These are phyloP conservation scores for Gastrophryne carolinensis DNA, from an alignment of 2,797 vertebrate genomes.

Conservation along the genomic window DNA sequence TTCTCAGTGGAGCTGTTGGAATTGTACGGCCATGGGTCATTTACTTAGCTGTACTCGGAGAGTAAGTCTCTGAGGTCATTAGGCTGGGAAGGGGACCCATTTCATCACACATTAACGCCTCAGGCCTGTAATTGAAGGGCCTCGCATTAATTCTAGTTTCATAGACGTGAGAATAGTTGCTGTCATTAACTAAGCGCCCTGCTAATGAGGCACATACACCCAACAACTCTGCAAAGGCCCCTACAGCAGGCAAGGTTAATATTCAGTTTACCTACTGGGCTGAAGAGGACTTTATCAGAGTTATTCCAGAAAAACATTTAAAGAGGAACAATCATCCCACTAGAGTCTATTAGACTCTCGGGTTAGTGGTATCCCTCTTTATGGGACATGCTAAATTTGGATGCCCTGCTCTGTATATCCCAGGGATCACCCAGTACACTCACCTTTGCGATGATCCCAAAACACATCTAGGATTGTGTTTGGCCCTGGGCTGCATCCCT, in stretches of 20 bases:
- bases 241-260: constrained; percentile 66
- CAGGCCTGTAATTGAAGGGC: constrained; percentile 60
- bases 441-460: no score
- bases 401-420: no score
- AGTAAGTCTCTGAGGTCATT: constrained; percentile 68
- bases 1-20: constrained; percentile 3
- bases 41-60: constrained; percentile 57
- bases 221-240: constrained; percentile 61
- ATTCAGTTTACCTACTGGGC: no score
- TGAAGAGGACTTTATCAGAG: no score
- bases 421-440: no score
- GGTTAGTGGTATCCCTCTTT: no score
- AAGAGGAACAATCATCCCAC: no score
- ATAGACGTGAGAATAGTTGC: constrained; percentile 63
- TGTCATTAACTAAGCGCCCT: constrained; percentile 60
- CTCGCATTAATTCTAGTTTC: constrained; percentile 65
- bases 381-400: no score
- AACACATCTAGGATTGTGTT: no score
- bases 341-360: no score
- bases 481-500: no score
- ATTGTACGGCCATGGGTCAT: constrained; percentile 56
- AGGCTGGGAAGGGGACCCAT: constrained; percentile 64
- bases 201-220: constrained; percentile 65
- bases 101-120: constrained; percentile 73
- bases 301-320: no score